Evolutionary conservation across 2,797 vertebrate species (phyloP), one percentile per base, ranked within the genome.

Genomic region (Pseudomugil gertrudae): DNA sequence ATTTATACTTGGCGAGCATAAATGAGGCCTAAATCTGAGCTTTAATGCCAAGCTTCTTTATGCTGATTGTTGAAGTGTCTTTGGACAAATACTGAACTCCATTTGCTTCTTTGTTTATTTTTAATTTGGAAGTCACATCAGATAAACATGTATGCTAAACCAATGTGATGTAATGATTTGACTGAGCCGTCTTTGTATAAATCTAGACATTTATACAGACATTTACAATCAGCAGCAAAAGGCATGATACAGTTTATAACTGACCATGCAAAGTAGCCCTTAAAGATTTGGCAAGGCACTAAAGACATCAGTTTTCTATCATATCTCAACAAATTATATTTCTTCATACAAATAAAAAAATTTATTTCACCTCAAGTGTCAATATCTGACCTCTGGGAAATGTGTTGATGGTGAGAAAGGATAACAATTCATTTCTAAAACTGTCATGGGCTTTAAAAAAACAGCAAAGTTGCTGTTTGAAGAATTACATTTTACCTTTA

Each of bases 401-500:
- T 24, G 24, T 35, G n/a, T 1, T 26, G 9, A 17, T 14, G 9
- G 33, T 43, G 40, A 43, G 15, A 6, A 19, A 40, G 40, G 8
- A 43, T 43, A 27, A 17, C 36, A 6, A 26, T 8, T 7, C 2
- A 15, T 57, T 57, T n/a, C 17, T 17, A 17, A 24, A 4, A 36
- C 29, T 3, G 8, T 17, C 3, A 27, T 40, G 3, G 9, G 38
- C 35, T 43, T 35, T 3, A n/a, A 43, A 17, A 38, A 38, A 38
- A 23, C 15, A 29, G 9, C 17, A 17, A 23, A 23, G 35, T 38
- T 57, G 0, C 36, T 59, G n/a, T 63, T 27, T 48, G 5, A 23
- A 48, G 35, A 60, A 9, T 2, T 26, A 33, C 43, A 36, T 69
- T 67, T 60, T 45, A 38, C 48, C 36, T 63, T 40, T 24, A 7